Percentiles rank a stretch among this genome's conserved stretches.
Conservation (phyloP, 2,797 vertebrate genomes). For the Cygnus olor region DNA sequence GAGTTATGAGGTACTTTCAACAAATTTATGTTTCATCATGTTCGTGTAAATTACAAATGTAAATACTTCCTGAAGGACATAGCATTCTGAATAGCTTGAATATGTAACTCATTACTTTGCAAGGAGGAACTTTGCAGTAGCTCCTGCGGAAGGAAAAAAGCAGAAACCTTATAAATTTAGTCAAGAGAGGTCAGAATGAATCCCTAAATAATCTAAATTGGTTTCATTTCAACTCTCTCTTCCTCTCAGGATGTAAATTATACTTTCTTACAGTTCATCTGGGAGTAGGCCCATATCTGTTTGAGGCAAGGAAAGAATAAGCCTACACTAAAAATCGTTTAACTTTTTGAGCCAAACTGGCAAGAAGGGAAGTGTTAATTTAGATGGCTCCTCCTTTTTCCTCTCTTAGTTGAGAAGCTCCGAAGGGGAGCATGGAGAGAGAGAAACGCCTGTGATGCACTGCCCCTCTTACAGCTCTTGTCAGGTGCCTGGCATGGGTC, state of each 20-base stretch:
- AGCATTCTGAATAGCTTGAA: neutral
- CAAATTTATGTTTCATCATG: neutral
- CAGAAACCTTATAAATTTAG: slow-evolving; percentile 55
- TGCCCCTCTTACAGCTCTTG: neutral
- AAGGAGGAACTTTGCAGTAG: slow-evolving; percentile 37
- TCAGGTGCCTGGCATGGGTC: neutral
- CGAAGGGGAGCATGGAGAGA: neutral
- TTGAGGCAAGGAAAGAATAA: neutral
- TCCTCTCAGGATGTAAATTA: neutral
- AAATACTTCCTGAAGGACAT: slow-evolving; percentile 31
- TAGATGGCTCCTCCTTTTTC: neutral
- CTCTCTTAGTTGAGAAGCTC: neutral
- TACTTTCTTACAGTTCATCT: neutral
- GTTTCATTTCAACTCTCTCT: neutral
- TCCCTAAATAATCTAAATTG: neutral
- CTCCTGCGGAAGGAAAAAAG: slow-evolving; percentile 31
- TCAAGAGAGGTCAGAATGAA: neutral
- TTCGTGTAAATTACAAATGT: neutral
- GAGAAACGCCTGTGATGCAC: neutral
- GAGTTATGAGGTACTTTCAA: neutral
- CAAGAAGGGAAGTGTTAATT: neutral
- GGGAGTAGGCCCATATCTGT: neutral
- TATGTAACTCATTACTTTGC: slow-evolving; percentile 50
- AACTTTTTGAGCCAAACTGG: neutral
- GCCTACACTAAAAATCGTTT: neutral